Base-by-base conservation (phyloP, 2,888 invertebrate genomes). In the Tortricodes alternella region DNA sequence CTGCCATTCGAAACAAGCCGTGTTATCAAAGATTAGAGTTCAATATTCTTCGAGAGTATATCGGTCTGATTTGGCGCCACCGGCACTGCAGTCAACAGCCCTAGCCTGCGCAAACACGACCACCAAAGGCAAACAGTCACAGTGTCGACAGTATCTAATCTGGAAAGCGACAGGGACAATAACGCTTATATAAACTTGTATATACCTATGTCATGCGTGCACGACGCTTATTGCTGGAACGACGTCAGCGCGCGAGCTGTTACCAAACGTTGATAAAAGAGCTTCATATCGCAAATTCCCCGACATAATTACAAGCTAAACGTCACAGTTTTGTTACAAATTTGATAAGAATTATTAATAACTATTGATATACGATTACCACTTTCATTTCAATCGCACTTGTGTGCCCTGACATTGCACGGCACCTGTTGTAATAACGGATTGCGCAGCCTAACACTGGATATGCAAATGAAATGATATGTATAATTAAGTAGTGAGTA, bases 141-240 rank as follows among this genome's bases (percentile, higher is more conserved):
- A 71, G 71, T 77, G 78, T 77, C 79, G 73, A 63, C 73, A 72
- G 72, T 85, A 87, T 89, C 87, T 88, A 80, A 88, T 88, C 88
- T 80, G 73, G 66, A 71, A 71, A 78, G 74, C 74, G 74, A 75
- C 78, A 71, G 62, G 60, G 65, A 77, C 72, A 73, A 67, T 68
- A 51, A 58, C 53, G 52, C 46, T 58, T 59, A 53, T 59, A 58
- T 49, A 53, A 48, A n/a, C 38, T 18, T 19, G 16, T 34, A 15
- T 15, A 32, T 34, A 46, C 16, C 11, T 44, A 19, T 19, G 13
- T 19, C 18, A 29, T 8, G 18, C n/a, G 15, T 29, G 18, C 24
- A 29, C 18, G 27, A 24, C 15, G 43, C 43, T 15, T 18, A 18
- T 27, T 11, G 16, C 15, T 15, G 7, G 15, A 46, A 21, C 21